Evolutionary conservation across 2,888 invertebrate species (phyloP), one percentile per base, ranked within the genome.

Genomic region (Synanthedon andrenaeformis): DNA sequence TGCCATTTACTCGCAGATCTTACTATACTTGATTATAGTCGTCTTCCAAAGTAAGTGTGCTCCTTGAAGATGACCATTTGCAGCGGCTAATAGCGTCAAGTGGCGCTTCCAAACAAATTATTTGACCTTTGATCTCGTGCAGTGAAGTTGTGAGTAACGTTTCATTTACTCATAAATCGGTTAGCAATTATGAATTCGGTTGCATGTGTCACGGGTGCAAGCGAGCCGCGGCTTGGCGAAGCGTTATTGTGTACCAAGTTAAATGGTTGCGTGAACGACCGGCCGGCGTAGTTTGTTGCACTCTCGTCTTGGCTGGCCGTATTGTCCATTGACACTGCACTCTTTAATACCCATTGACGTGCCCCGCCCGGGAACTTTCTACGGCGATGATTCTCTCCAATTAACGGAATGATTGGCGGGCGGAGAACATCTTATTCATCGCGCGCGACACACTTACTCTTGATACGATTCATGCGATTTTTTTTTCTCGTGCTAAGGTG

Each of bases 301-400:
- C 80, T 71, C 72, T 63, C 63, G 64, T 65, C 61, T 65, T 62
- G 60, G 59, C 65, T 78, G 80, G 72, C 71, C 76, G 76, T 74
- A 59, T 65, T 78, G 80, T 73, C 71, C 76, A 76, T 74, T 83
- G 84, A 83, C 84, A 82, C 72, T 74, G 69, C 67, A 64, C 63
- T 58, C 60, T 66, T 58, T 62, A 62, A 61, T 64, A n/a, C 35
- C 23, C 12, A 12, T 28, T 35, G 61, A 59, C 61, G 57, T 61
- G 58, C 56, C 57, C 60, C 59, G 56, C 54, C 57, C 60, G 58
- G 57, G 64, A 61, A 79, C 86, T 86, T 86, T 86, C 86, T 84
- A 82, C 79, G 66, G 64, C 72, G 72, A 84, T 85, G 81, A 82
- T 87, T 82, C 84, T 82, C 83, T 87, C 86, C 86, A 84, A 87